Percentiles rank a stretch among this genome's conserved stretches.
phyloP scores from a whole-genome alignment of 2,797 vertebrate species.

The Sebastes wilsoni region DNA sequence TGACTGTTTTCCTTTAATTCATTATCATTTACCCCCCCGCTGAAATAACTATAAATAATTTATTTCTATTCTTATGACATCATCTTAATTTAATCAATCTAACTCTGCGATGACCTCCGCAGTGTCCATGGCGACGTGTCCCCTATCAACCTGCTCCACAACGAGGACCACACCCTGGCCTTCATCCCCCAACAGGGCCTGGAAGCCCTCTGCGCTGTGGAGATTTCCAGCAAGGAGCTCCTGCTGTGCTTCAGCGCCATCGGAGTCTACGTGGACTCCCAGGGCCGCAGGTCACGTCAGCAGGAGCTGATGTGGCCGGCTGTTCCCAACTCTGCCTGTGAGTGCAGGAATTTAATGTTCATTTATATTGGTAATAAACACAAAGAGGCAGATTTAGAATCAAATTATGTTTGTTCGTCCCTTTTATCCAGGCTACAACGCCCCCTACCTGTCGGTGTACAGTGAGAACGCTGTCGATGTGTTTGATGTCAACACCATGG shows the following conservation, averaged over 20 bases:
- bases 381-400: not conserved
- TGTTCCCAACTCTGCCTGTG: constrained; percentile 92
- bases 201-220: constrained; percentile 94
- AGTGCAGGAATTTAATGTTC: constrained; percentile 64
- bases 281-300: constrained; percentile 96
- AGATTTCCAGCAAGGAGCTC: constrained; percentile 97
- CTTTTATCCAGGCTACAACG: constrained; percentile 90
- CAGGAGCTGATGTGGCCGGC: constrained; percentile 99
- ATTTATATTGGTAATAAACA: not conserved
- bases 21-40: not conserved
- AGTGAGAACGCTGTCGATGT: constrained; percentile 97
- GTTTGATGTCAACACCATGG: constrained; percentile 98
- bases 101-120: not conserved
- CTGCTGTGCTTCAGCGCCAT: constrained; percentile 98
- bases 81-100: not conserved
- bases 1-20: not conserved
- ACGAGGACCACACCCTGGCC: constrained; percentile 93
- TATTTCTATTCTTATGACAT: not conserved
- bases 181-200: constrained; percentile 91
- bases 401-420: not conserved
- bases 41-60: not conserved
- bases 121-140: constrained; percentile 88
- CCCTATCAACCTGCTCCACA: constrained; percentile 89
- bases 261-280: constrained; percentile 96
- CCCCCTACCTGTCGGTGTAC: constrained; percentile 97